Evolutionary conservation across 2,797 vertebrate genomes (phyloP).

Genomic region (Borostomias antarcticus): DNA sequence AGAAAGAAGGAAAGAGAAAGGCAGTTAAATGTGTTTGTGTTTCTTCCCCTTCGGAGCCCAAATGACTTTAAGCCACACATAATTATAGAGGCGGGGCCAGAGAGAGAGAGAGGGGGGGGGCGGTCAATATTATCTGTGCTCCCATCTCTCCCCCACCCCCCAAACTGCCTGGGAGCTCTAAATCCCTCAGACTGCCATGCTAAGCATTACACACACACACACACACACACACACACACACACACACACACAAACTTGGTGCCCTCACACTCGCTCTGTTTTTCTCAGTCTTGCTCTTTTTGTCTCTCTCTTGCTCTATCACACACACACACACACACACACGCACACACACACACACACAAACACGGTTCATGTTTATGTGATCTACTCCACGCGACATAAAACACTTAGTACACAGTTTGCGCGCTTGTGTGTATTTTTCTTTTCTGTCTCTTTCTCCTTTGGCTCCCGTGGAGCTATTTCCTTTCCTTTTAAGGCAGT

Average conservation of each 20-base stretch:
- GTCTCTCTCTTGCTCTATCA: constrained; percentile 23
- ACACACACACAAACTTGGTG: constrained; percentile 37
- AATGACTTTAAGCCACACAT: constrained; percentile 58
- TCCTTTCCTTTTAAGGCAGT: constrained; percentile 75
- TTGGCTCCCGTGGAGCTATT: constrained; percentile 41
- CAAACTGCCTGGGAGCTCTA: constrained; percentile 48
- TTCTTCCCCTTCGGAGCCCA: constrained; percentile 52
- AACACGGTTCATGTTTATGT: constrained; percentile 39
- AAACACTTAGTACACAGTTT: constrained; percentile 24
- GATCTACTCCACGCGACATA: constrained; percentile 39
- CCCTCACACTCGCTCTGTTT: no score
- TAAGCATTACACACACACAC: constrained; percentile 69
- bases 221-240: constrained; percentile 55
- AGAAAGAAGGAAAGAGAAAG: constrained; percentile 18
- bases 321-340: constrained; percentile 30
- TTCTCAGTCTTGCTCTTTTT: no score
- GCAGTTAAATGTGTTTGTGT: constrained; percentile 50
- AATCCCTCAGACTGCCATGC: constrained; percentile 78
- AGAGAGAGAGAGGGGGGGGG: constrained; percentile 31
- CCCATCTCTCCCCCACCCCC: constrained; percentile 56
- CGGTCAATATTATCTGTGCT: constrained; percentile 71
- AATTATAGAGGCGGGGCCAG: constrained; percentile 63
- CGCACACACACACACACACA: constrained; percentile 50
- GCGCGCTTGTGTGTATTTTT: constrained; percentile 18
- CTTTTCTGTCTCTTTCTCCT: constrained; percentile 24